Conservation (phyloP, 1,140 invertebrate genomes). For the Papilio aristodemus region DNA sequence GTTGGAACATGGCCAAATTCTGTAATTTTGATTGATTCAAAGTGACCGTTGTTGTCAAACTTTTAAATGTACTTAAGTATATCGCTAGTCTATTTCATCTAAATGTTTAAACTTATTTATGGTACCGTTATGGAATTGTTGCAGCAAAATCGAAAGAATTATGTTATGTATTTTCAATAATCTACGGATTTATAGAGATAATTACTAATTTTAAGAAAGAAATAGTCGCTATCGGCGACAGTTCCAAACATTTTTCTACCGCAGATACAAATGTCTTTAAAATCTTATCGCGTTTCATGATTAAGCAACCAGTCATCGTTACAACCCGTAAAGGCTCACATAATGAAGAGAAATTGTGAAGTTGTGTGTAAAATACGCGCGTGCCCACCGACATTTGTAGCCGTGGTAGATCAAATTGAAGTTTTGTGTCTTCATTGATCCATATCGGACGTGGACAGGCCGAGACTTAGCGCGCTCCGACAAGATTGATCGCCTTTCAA, state of each 20-base stretch:
- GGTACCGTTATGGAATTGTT: background rate
- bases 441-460: slow-evolving; percentile 4
- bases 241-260: slow-evolving; percentile 1
- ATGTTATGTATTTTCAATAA: background rate
- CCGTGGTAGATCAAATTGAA: slow-evolving; percentile 16
- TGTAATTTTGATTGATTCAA: background rate
- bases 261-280: slow-evolving; percentile 14
- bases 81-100: background rate
- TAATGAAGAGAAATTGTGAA: slow-evolving; percentile 13
- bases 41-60: background rate
- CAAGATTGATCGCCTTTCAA: slow-evolving; percentile 29
- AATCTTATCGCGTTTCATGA: slow-evolving; percentile 3
- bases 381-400: slow-evolving; percentile 24
- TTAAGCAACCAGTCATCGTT: slow-evolving; percentile 3
- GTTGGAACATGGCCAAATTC: background rate
- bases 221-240: background rate
- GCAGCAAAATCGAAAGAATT: background rate
- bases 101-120: background rate
- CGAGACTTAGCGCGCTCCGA: slow-evolving; percentile 12
- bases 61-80: slow-evolving; percentile 15
- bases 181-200: background rate
- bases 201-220: slow-evolving; percentile 3
- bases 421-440: slow-evolving; percentile 22
- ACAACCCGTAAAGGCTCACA: slow-evolving; percentile 3
- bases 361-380: slow-evolving; percentile 16